Evolutionary conservation across 2,888 invertebrate species (phyloP).

Genomic region (Drosophila paucipuncta): DNA sequence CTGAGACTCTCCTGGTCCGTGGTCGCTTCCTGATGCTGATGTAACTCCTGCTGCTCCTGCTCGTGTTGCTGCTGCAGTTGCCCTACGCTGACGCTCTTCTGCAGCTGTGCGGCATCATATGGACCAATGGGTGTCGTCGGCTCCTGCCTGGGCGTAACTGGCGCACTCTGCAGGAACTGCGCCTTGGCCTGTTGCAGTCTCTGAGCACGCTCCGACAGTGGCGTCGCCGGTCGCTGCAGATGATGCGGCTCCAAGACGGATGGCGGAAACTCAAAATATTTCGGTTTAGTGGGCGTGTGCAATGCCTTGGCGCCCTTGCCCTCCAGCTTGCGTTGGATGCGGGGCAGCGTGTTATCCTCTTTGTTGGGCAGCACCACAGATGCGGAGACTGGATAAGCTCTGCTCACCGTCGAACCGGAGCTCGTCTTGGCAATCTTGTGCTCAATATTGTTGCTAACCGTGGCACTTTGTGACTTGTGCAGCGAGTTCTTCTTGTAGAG

Average conservation of each 20-base stretch:
- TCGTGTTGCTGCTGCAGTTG: constrained; percentile 14
- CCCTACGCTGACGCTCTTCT: constrained; percentile 89
- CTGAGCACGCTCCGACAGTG: constrained; percentile 86
- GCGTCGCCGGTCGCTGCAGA: constrained; percentile 75
- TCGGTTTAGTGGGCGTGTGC: constrained; percentile 78
- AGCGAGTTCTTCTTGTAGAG: constrained; percentile 83
- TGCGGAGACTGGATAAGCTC: constrained; percentile 18
- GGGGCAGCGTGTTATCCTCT: constrained; percentile 83
- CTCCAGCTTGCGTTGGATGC: constrained; percentile 83
- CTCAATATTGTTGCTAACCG: constrained; percentile 79
- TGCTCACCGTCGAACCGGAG: constrained; percentile 65
- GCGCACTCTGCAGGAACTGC: constrained; percentile 87
- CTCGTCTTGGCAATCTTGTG: constrained; percentile 82
- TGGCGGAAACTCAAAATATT: constrained; percentile 67
- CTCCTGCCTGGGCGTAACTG: constrained; percentile 67
- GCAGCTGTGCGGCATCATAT: constrained; percentile 86
- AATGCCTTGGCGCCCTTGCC: constrained; percentile 66
- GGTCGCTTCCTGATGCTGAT: constrained; percentile 50
- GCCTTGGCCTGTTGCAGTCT: constrained; percentile 90
- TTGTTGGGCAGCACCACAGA: constrained; percentile 73
- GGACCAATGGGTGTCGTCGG: constrained; percentile 84
- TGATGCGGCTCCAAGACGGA: constrained; percentile 22
- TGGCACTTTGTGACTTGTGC: constrained; percentile 70
- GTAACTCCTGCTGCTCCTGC: constrained; percentile 9
- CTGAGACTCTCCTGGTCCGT: constrained; percentile 84